These are phyloP conservation scores for Caenorhabditis latens DNA, from an alignment of 1,140 invertebrate species.

Conservation along the genomic window DNA sequence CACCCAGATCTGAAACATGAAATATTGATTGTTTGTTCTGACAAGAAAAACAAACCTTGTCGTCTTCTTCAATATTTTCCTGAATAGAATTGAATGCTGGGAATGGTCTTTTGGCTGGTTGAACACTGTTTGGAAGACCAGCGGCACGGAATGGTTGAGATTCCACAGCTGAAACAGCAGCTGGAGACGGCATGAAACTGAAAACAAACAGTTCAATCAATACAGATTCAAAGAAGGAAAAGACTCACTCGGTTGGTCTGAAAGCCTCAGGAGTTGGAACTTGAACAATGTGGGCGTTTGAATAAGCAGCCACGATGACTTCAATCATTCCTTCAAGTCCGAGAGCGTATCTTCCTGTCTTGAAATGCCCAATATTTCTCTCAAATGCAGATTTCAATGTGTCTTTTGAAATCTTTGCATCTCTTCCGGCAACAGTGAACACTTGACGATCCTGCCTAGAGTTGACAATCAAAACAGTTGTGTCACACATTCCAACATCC, in stretches of 20 bases:
- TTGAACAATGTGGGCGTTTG: slow-evolving; percentile 75
- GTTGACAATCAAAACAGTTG: slow-evolving; percentile 76
- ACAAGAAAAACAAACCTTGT: slow-evolving; percentile 50
- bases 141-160: slow-evolving; percentile 57
- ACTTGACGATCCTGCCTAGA: slow-evolving; percentile 74
- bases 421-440: slow-evolving; percentile 76
- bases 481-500: slow-evolving; percentile 74
- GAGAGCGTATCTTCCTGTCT: slow-evolving; percentile 73
- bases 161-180: slow-evolving; percentile 7
- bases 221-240: background rate
- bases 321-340: slow-evolving; percentile 75
- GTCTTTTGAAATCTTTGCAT: slow-evolving; percentile 75
- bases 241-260: slow-evolving; percentile 49
- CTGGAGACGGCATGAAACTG: slow-evolving; percentile 18
- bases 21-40: background rate
- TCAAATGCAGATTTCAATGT: slow-evolving; percentile 75
- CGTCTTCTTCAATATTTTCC: slow-evolving; percentile 61
- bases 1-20: slow-evolving; percentile 69
- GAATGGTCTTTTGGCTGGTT: slow-evolving; percentile 49
- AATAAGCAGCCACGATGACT: slow-evolving; percentile 75
- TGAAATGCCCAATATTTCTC: slow-evolving; percentile 74
- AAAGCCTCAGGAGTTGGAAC: slow-evolving; percentile 69
- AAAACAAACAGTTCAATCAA: background rate
- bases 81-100: slow-evolving; percentile 16
- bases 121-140: slow-evolving; percentile 60